These are phyloP conservation scores for Hoplodrina blanda DNA, from an alignment of 2,888 invertebrate species.

Conservation along the genomic window DNA sequence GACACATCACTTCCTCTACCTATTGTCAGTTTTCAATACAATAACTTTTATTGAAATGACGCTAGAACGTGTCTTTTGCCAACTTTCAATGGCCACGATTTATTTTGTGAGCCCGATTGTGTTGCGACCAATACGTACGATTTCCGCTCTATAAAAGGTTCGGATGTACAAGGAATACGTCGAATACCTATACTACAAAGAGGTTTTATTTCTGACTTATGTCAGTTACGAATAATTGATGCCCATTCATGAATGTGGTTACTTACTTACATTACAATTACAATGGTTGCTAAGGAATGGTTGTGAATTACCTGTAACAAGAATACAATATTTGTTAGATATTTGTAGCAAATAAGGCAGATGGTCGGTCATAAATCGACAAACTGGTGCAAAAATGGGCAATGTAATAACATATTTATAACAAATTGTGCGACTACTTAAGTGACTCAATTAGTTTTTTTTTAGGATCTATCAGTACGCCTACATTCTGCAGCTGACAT, in stretches of 20 bases:
- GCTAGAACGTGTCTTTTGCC: conserved; percentile 83
- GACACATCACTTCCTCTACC: conserved; percentile 88
- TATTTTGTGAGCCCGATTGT: conserved; percentile 86
- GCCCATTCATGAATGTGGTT: conserved; percentile 66
- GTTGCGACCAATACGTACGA: conserved; percentile 80
- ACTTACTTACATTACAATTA: conserved; percentile 73
- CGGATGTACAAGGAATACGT: conserved; percentile 78
- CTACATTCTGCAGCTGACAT: conserved; percentile 10
- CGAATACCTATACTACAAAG: conserved; percentile 75
- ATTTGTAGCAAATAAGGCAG: neutral
- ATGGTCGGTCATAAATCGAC: neutral
- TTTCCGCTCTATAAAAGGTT: conserved; percentile 85
- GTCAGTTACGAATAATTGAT: conserved; percentile 72
- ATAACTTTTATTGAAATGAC: conserved; percentile 90
- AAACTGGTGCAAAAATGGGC: neutral
- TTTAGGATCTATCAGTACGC: neutral
- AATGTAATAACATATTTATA: neutral
- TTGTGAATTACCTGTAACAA: conserved; percentile 83
- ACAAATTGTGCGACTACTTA: neutral
- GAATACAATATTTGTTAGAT: conserved; percentile 69
- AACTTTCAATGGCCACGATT: conserved; percentile 81
- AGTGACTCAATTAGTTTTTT: neutral
- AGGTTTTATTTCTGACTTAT: conserved; percentile 79
- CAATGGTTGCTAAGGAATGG: conserved; percentile 72
- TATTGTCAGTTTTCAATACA: conserved; percentile 89